Evolutionary conservation across 2,797 vertebrate species (phyloP).

Genomic region (Fistularia tabacaria): DNA sequence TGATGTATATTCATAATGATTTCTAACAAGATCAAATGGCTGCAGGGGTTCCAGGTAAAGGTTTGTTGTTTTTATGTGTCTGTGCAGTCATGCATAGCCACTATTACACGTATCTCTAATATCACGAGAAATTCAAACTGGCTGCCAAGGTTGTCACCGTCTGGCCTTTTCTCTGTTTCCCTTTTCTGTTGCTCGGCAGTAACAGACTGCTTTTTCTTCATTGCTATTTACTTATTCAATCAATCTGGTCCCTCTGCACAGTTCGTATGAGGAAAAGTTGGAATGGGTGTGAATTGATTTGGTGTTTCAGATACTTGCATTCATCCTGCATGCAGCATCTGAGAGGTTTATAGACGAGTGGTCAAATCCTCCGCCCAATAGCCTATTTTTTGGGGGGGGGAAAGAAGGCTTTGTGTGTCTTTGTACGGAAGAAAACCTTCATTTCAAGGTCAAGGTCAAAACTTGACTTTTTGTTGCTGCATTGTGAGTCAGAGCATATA

Average conservation of each 20-base stretch:
- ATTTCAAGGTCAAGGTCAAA: slow-evolving; percentile 25
- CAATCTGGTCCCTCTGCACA: slow-evolving; percentile 13
- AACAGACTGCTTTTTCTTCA: slow-evolving; percentile 10
- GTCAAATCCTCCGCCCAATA: slow-evolving; percentile 12
- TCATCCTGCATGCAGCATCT: not conserved
- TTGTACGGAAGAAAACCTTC: slow-evolving; percentile 5
- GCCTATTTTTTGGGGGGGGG: too few species aligned
- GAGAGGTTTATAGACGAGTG: not conserved
- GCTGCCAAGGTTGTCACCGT: too few species aligned
- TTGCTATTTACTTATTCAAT: slow-evolving; percentile 23
- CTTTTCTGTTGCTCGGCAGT: slow-evolving; percentile 14
- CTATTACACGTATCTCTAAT: too few species aligned
- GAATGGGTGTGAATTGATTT: slow-evolving; percentile 2
- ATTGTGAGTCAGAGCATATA: too few species aligned
- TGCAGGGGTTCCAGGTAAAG: too few species aligned
- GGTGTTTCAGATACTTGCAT: slow-evolving; percentile 4
- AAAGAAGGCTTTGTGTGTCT: slow-evolving; percentile 15
- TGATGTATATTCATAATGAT: too few species aligned
- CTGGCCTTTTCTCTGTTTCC: slow-evolving; percentile 2
- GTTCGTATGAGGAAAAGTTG: not conserved
- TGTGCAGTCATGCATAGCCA: too few species aligned
- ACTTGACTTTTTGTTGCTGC: slow-evolving; percentile 10
- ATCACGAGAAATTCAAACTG: too few species aligned
- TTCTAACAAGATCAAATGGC: too few species aligned
- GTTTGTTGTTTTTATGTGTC: too few species aligned